Conservation (phyloP, 2,797 vertebrate species). For the Alauda arvensis region DNA sequence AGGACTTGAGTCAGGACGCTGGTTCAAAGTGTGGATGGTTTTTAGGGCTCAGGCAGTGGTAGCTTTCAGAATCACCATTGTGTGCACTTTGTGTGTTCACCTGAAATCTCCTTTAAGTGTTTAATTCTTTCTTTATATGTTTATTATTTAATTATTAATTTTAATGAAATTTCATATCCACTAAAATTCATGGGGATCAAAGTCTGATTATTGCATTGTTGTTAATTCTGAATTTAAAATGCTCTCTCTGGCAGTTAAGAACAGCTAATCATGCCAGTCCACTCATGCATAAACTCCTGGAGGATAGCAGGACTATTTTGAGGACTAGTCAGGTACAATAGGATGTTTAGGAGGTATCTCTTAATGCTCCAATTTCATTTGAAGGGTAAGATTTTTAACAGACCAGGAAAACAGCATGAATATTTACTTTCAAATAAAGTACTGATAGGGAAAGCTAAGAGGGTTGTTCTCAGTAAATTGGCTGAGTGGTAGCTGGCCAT, state of each 20-base stretch:
- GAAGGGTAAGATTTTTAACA: neutral
- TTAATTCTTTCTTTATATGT: neutral
- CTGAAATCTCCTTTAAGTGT: neutral
- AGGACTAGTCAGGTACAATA: neutral
- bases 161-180: neutral
- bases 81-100: neutral
- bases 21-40: neutral
- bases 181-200: neutral
- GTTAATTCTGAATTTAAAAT: neutral
- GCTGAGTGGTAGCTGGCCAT: neutral
- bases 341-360: neutral
- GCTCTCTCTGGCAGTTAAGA: neutral
- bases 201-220: slow-evolving; percentile 1
- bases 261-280: neutral
- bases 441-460: neutral
- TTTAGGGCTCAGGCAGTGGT: neutral
- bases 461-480: neutral
- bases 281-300: neutral
- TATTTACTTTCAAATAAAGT: neutral
- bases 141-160: neutral
- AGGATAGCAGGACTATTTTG: neutral
- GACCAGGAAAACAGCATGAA: neutral
- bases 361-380: neutral
- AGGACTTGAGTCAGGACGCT: neutral
- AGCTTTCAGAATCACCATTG: neutral